A percentile compares a stretch with the other conserved stretches of the same genome.
Evolutionary conservation across 1,140 invertebrate species (phyloP).

Genomic region (Anadara kagoshimensis): DNA sequence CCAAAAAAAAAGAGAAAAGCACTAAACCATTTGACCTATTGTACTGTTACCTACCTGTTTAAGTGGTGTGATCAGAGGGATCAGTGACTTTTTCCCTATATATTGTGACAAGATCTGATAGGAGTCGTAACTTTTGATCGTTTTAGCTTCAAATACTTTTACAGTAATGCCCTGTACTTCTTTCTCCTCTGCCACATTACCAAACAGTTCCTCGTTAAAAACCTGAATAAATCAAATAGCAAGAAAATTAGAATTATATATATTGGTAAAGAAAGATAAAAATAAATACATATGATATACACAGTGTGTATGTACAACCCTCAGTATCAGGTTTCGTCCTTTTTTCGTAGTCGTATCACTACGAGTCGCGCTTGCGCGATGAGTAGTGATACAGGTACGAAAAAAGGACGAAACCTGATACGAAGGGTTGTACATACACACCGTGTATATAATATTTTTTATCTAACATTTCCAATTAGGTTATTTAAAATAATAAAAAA

Average conservation of each 20-base stretch:
- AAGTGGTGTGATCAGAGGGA: conserved; percentile 87
- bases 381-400: too few relatives aligned
- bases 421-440: too few relatives aligned
- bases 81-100: conserved; percentile 84
- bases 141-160: conserved; percentile 80
- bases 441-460: too few relatives aligned
- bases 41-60: conserved; percentile 80
- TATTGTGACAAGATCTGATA: conserved; percentile 87
- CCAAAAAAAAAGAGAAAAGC: background rate
- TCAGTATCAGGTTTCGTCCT: too few relatives aligned
- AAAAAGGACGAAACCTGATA: too few relatives aligned
- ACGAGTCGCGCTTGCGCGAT: too few relatives aligned
- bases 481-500: too few relatives aligned
- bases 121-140: conserved; percentile 89
- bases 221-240: conserved; percentile 73
- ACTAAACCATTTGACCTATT: background rate
- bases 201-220: conserved; percentile 92
- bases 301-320: too few relatives aligned
- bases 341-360: too few relatives aligned
- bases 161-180: conserved; percentile 87
- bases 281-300: too few relatives aligned
- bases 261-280: too few relatives aligned
- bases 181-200: conserved; percentile 91
- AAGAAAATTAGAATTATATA: conserved; percentile 1
- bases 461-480: too few relatives aligned